These are phyloP conservation scores for western clawed frog (Xenopus tropicalis) DNA, from an alignment of 2,113 vertebrate species.

Conservation along the genomic window DNA sequence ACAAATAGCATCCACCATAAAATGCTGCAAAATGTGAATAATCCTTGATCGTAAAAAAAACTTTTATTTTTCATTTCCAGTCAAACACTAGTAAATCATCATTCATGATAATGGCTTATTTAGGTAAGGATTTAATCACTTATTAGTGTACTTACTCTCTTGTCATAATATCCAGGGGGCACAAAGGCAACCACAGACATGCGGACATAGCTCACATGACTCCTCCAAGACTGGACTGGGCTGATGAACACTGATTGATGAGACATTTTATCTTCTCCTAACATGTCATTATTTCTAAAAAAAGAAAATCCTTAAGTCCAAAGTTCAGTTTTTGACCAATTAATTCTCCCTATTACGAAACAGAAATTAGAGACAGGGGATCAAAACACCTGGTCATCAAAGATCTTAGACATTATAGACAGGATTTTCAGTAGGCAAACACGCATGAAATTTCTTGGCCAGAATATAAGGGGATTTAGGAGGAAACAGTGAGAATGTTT, in stretches of 20 bases:
- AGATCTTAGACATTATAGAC: background rate
- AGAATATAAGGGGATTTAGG: slow-evolving; percentile 7
- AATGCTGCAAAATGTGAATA: too few relatives aligned
- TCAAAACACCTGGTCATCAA: slow-evolving; percentile 15
- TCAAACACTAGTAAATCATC: background rate
- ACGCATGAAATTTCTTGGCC: slow-evolving; percentile 11
- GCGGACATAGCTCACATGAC: background rate
- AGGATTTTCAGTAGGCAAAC: slow-evolving; percentile 14
- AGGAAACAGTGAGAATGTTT: slow-evolving; percentile 1
- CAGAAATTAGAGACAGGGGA: slow-evolving; percentile 3
- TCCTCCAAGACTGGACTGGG: background rate
- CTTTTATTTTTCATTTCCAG: background rate
- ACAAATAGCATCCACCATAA: too few relatives aligned
- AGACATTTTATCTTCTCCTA: slow-evolving; percentile 2
- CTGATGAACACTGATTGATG: slow-evolving; percentile 2
- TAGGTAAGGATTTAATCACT: background rate
- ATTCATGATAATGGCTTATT: background rate
- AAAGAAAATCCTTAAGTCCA: slow-evolving; percentile 5
- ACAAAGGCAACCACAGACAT: background rate
- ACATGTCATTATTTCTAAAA: slow-evolving; percentile 6
- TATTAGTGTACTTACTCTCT: background rate
- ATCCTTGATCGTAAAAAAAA: too few relatives aligned
- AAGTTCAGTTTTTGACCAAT: background rate
- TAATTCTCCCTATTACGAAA: slow-evolving; percentile 7
- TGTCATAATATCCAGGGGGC: background rate